These are phyloP conservation scores for Drosophila stalkeri DNA, from an alignment of 2,888 invertebrate genomes.

Conservation along the genomic window DNA sequence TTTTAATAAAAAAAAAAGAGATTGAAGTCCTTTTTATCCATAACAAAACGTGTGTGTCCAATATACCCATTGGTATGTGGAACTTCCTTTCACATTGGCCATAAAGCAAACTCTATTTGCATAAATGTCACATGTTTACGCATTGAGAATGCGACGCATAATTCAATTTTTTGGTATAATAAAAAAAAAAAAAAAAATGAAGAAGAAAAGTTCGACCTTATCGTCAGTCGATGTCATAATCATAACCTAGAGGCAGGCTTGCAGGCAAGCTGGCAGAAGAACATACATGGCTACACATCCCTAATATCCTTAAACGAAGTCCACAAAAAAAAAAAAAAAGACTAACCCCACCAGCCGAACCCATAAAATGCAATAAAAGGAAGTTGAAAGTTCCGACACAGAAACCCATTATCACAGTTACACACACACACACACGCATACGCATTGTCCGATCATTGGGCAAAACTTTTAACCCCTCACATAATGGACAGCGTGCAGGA, in stretches of 20 bases:
- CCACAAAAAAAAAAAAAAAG: slow-evolving; percentile 31
- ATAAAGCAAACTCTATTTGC: slow-evolving; percentile 57
- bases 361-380: slow-evolving; percentile 82
- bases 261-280: not conserved
- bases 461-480: slow-evolving; percentile 71
- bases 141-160: slow-evolving; percentile 45
- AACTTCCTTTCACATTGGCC: not conserved
- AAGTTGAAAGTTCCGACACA: slow-evolving; percentile 82
- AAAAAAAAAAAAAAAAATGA: slow-evolving; percentile 44
- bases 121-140: slow-evolving; percentile 67
- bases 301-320: slow-evolving; percentile 49
- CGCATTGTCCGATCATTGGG: slow-evolving; percentile 64
- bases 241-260: slow-evolving; percentile 53
- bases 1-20: slow-evolving; percentile 23
- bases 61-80: not conserved
- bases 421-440: slow-evolving; percentile 31
- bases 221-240: slow-evolving; percentile 66
- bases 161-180: slow-evolving; percentile 54
- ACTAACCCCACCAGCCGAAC: slow-evolving; percentile 33
- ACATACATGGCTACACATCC: slow-evolving; percentile 24
- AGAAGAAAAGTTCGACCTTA: slow-evolving; percentile 29
- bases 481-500: slow-evolving; percentile 74
- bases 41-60: slow-evolving; percentile 1
- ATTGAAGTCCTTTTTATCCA: slow-evolving; percentile 7
- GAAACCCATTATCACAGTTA: slow-evolving; percentile 81